Evolutionary conservation across 2,797 vertebrate genomes (phyloP).

Genomic region (Melanotaenia parkinsoni): DNA sequence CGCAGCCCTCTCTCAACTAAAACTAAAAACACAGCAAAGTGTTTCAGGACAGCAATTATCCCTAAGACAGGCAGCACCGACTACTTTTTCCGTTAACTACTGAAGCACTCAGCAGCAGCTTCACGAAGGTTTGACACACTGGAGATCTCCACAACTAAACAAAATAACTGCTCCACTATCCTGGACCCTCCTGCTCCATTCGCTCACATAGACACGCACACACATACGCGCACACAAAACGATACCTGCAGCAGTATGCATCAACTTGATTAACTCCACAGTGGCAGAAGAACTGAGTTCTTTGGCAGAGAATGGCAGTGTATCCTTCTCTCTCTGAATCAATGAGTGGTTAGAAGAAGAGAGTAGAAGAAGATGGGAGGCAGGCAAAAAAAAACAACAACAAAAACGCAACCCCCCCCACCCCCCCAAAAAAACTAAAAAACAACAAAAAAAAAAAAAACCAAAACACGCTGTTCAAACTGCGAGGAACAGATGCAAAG

Average conservation of each 20-base stretch:
- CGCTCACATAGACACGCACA: conserved; percentile 17
- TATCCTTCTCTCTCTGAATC: conserved; percentile 82
- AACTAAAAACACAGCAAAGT: conserved; percentile 53
- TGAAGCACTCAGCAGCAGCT: conserved; percentile 59
- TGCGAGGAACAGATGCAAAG: conserved; percentile 99
- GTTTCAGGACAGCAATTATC: conserved; percentile 62
- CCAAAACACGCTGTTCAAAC: conserved; percentile 90
- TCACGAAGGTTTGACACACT: conserved; percentile 62
- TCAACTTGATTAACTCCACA: conserved; percentile 99
- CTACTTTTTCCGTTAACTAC: conserved; percentile 56
- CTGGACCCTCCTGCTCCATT: conserved; percentile 40
- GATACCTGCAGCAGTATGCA: conserved; percentile 99
- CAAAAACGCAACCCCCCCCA: conserved; percentile 75
- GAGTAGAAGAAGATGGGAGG: conserved; percentile 73
- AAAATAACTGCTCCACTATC: conserved; percentile 64
- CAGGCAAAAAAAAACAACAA: conserved; percentile 54
- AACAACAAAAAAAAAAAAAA: conserved; percentile 44
- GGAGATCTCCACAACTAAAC: conserved; percentile 62
- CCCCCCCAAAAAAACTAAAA: conserved; percentile 49
- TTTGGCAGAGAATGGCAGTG: conserved; percentile 86
- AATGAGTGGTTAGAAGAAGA: conserved; percentile 83
- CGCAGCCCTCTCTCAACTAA: conserved; percentile 22
- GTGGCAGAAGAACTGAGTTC: conserved; percentile 87
- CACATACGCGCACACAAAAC: conserved; percentile 65
- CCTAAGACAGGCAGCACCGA: conserved; percentile 63